Evolutionary conservation across 2,113 vertebrate species (phyloP).

Genomic region (Camelus dromedarius): DNA sequence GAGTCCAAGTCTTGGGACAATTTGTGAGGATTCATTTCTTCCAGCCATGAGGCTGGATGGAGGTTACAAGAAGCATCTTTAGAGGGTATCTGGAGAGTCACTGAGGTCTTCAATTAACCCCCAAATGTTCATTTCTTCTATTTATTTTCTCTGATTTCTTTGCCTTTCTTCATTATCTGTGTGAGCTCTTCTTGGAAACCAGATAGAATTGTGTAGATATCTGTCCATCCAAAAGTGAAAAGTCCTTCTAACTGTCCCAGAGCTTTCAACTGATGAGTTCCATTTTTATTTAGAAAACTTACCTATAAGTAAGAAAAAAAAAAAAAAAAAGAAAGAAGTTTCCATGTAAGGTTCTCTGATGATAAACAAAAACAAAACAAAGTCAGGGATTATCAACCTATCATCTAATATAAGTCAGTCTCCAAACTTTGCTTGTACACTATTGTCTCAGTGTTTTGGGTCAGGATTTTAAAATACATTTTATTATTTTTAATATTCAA

Average conservation of each 20-base stretch:
- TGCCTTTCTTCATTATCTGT: not conserved
- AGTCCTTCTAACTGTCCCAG: not conserved
- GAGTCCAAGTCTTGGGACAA: not conserved
- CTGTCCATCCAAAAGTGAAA: not conserved
- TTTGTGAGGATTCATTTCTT: not conserved
- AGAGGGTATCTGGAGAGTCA: not conserved
- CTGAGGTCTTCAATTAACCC: not conserved
- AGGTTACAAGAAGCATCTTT: not conserved
- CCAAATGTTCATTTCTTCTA: not conserved
- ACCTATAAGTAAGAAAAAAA: not conserved
- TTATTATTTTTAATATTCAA: too few species aligned
- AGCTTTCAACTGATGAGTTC: not conserved
- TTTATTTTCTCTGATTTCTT: not conserved
- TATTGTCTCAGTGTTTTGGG: not conserved
- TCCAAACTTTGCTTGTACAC: not conserved
- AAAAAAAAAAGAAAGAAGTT: not conserved
- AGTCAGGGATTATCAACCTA: not conserved
- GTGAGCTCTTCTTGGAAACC: not conserved
- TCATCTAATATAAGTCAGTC: not conserved
- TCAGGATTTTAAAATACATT: not conserved
- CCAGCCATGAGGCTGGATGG: not conserved
- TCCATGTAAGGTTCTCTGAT: not conserved
- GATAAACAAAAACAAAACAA: not conserved
- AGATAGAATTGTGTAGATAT: not conserved
- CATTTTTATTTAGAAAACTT: constrained; percentile 30